phyloP scores from a whole-genome alignment of 2,797 vertebrate species.

The Notamacropus eugenii region DNA sequence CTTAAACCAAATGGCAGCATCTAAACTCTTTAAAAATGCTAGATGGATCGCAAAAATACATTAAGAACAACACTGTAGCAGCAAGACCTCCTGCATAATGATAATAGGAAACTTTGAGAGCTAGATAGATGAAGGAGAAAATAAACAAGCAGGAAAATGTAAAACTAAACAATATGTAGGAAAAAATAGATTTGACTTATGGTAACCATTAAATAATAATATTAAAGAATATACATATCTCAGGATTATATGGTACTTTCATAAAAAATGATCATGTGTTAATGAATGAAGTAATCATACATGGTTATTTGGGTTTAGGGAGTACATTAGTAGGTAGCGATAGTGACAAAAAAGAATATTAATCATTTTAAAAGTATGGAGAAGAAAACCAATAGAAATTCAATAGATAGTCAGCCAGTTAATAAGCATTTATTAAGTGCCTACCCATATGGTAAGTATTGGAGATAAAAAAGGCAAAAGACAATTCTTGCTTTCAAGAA shows the following conservation, averaged over 20 bases:
- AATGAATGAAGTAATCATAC: not conserved
- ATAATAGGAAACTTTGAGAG: not conserved
- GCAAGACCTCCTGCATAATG: not conserved
- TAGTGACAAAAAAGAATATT: not conserved
- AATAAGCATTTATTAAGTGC: not conserved
- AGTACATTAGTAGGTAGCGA: not conserved
- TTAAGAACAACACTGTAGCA: not conserved
- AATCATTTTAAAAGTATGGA: not conserved
- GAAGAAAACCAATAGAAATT: not conserved
- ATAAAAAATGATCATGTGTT: not conserved
- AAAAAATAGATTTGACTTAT: slow-evolving; percentile 2
- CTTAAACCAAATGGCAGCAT: too few relatives aligned
- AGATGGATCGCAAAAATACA: not conserved
- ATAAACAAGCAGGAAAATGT: not conserved
- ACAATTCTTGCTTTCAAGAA: not conserved
- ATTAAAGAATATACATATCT: not conserved
- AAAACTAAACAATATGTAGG: not conserved
- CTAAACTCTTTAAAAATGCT: not conserved
- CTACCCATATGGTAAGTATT: not conserved
- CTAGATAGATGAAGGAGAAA: not conserved
- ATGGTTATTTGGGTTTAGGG: not conserved
- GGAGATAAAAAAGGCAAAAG: not conserved
- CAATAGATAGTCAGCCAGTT: not conserved
- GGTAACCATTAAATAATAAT: not conserved
- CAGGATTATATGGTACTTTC: not conserved